A percentile compares a stretch with the other conserved stretches of the same genome.
Conservation (phyloP, 2,888 invertebrate species). For the Hydriomena furcata region DNA sequence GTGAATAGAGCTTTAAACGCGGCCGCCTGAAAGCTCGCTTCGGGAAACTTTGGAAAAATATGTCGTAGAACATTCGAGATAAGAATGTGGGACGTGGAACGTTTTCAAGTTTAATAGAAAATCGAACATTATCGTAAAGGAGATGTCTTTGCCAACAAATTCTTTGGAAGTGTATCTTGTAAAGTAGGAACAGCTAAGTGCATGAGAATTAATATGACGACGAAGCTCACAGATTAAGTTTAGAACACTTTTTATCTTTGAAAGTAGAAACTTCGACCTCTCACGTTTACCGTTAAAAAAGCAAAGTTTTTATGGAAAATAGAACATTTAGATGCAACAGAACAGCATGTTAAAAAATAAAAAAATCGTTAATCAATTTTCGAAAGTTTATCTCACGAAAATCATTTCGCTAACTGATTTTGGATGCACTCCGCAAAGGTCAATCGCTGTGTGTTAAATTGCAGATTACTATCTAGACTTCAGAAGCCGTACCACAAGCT, state of each 20-base stretch:
- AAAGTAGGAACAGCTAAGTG: constrained; percentile 48
- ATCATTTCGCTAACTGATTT: constrained; percentile 39
- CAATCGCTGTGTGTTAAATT: constrained; percentile 69
- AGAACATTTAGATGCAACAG: background rate
- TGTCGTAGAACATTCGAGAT: constrained; percentile 82
- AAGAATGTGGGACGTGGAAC: constrained; percentile 82
- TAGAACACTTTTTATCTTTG: constrained; percentile 19
- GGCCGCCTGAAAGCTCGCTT: constrained; percentile 80
- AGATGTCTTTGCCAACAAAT: constrained; percentile 82
- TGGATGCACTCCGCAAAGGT: constrained; percentile 44
- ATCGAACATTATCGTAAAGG: constrained; percentile 83
- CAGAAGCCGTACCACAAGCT: no score
- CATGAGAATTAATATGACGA: constrained; percentile 28
- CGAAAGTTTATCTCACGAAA: constrained; percentile 50
- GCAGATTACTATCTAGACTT: constrained; percentile 65
- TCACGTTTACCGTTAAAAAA: constrained; percentile 13
- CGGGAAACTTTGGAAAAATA: constrained; percentile 84
- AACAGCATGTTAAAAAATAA: background rate
- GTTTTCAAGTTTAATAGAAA: constrained; percentile 84
- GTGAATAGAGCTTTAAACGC: constrained; percentile 83
- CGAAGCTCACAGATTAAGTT: constrained; percentile 27
- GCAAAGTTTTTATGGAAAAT: constrained; percentile 4
- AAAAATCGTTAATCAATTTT: constrained; percentile 31
- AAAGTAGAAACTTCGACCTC: constrained; percentile 16
- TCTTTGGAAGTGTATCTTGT: constrained; percentile 69